Conservation (phyloP, 2,797 vertebrate species). For the Peromyscus aztecus region DNA sequence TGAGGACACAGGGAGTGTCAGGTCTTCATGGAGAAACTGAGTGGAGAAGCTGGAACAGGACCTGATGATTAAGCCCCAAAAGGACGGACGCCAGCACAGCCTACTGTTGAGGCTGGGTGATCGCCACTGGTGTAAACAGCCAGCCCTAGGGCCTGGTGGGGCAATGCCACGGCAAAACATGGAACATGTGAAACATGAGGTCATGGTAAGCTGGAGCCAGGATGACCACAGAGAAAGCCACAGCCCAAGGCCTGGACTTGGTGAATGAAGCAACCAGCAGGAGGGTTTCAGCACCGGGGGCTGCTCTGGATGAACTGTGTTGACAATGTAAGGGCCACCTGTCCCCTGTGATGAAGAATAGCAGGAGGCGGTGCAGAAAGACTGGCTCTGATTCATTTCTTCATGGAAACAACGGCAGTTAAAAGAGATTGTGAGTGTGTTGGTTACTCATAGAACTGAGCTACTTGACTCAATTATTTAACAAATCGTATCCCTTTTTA, state of each 20-base stretch:
- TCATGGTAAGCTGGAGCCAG: conserved; percentile 34
- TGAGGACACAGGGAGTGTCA: not conserved
- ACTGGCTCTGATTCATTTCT: not conserved
- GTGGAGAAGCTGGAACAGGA: not conserved
- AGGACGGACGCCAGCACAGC: not conserved
- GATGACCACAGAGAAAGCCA: conserved; percentile 15
- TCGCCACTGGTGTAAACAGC: not conserved
- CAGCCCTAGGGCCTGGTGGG: not conserved
- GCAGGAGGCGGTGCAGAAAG: not conserved
- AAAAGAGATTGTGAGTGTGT: not conserved
- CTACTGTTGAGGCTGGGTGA: not conserved
- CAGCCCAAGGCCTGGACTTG: not conserved
- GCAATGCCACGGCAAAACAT: conserved; percentile 12
- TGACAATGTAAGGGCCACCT: not conserved
- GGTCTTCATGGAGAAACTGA: not conserved
- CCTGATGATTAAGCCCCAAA: not conserved
- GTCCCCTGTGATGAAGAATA: too few species aligned
- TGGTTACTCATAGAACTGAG: not conserved
- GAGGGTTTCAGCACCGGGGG: not conserved
- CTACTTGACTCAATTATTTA: not conserved
- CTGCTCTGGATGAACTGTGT: not conserved
- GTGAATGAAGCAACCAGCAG: not conserved
- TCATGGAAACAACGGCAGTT: not conserved
- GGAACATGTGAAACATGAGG: conserved; percentile 29
- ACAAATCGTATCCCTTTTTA: not conserved